phyloP scores from a whole-genome alignment of 2,888 invertebrate species.

The Sycophila texana region DNA sequence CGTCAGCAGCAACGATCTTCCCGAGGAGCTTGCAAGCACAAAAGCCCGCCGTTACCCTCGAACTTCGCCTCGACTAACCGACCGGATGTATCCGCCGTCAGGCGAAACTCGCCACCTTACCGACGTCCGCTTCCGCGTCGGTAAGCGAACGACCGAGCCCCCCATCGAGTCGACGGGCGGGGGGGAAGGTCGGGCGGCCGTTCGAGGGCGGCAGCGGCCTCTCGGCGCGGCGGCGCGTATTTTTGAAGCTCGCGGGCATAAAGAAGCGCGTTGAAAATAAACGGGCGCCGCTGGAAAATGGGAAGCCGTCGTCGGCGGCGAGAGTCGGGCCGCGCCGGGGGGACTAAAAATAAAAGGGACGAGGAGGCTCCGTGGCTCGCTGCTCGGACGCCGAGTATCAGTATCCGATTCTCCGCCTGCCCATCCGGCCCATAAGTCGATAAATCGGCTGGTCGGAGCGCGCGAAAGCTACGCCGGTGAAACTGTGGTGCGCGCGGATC shows the following conservation, averaged over 20 bases:
- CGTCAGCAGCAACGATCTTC: too few relatives aligned
- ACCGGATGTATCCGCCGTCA: constrained; percentile 5
- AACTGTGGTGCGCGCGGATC: too few relatives aligned
- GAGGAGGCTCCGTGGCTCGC: constrained; percentile 36
- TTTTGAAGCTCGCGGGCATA: constrained; percentile 52
- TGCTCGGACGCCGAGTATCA: constrained; percentile 65
- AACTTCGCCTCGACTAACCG: constrained; percentile 4
- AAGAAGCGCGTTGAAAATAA: constrained; percentile 67
- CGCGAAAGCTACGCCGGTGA: too few relatives aligned
- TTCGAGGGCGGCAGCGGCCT: constrained; percentile 49
- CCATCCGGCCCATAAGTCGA: constrained; percentile 57
- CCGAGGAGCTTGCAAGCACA: background rate
- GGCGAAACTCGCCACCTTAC: constrained; percentile 28
- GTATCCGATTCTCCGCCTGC: constrained; percentile 65
- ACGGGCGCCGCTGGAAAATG: constrained; percentile 70
- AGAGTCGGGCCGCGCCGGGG: constrained; percentile 53
- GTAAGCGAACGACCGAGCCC: constrained; percentile 21
- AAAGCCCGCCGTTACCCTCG: background rate
- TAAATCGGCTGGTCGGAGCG: constrained; percentile 37
- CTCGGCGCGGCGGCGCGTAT: constrained; percentile 51
- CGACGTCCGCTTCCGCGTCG: constrained; percentile 49
- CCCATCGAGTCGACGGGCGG: constrained; percentile 1
- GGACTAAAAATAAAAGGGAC: constrained; percentile 69
- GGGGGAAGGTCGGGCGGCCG: constrained; percentile 54
- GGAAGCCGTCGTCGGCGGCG: constrained; percentile 62